Conservation (phyloP, 2,113 vertebrate species). For the Osmerus mordax region DNA sequence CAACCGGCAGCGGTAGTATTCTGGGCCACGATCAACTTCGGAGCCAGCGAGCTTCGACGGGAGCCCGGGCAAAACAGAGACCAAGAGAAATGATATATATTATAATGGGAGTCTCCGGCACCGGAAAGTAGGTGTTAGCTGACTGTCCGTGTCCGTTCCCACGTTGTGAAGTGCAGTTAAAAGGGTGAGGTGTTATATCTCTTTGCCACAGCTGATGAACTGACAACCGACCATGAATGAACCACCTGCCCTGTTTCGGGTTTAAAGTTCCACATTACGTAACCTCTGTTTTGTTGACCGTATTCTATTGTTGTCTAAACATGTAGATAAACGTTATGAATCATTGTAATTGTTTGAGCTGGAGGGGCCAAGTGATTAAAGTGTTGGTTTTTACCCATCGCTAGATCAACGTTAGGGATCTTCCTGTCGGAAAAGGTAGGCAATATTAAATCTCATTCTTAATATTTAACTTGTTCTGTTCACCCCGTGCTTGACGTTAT, state of each 20-base stretch:
- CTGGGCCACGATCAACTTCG: neutral
- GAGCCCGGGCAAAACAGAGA: neutral
- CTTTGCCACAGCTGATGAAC: no score
- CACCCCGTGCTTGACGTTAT: neutral
- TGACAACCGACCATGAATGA: no score
- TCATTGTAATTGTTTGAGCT: no score
- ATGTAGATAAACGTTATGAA: no score
- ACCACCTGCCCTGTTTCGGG: no score
- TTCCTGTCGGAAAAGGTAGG: conserved; percentile 63
- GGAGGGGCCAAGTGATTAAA: no score
- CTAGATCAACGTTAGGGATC: conserved; percentile 58
- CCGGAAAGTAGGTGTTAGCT: conserved; percentile 64
- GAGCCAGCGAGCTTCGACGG: neutral
- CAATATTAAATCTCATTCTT: neutral
- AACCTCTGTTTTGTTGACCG: no score
- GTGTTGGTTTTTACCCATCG: neutral
- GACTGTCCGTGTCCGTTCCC: no score
- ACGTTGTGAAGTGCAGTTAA: no score
- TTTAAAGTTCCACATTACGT: no score
- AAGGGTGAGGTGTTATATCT: no score
- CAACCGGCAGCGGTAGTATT: conserved; percentile 10
- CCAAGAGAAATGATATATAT: conserved; percentile 65
- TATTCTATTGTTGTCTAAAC: no score
- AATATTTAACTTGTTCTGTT: neutral
- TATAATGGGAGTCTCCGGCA: conserved; percentile 71